phyloP scores from a whole-genome alignment of 2,888 invertebrate species.

The Hipparchia sbordonii region DNA sequence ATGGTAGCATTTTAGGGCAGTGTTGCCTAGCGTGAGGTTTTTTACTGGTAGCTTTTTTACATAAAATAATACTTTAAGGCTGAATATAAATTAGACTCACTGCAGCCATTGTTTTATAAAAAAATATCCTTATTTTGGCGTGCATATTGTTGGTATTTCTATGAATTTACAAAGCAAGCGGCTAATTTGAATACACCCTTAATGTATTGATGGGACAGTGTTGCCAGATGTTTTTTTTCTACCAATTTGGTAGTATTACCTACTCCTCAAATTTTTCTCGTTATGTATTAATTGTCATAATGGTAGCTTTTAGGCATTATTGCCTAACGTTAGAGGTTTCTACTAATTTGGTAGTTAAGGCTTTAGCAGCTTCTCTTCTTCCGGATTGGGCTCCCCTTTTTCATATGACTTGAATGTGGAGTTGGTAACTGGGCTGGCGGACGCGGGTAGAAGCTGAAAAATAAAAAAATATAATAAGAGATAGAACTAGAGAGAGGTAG shows the following conservation, averaged over 20 bases:
- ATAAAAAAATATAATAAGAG: not conserved
- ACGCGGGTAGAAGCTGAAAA: slow-evolving; percentile 57
- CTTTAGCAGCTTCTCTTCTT: slow-evolving; percentile 68
- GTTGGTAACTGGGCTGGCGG: slow-evolving; percentile 62
- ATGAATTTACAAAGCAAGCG: too few relatives aligned
- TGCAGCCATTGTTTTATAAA: not conserved
- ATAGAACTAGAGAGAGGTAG: too few relatives aligned
- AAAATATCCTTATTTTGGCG: too few relatives aligned
- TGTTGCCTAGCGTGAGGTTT: slow-evolving; percentile 43
- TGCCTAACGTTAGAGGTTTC: slow-evolving; percentile 44
- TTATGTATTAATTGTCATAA: slow-evolving; percentile 19
- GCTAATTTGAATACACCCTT: not conserved
- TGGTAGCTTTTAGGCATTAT: slow-evolving; percentile 31
- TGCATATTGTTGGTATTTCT: too few relatives aligned
- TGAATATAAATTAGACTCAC: not conserved
- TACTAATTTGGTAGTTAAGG: slow-evolving; percentile 53
- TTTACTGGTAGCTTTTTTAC: slow-evolving; percentile 44
- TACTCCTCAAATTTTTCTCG: not conserved
- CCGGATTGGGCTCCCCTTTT: slow-evolving; percentile 51
- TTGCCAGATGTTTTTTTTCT: not conserved
- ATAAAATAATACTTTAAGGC: not conserved
- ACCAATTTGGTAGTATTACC: not conserved
- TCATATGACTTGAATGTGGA: slow-evolving; percentile 58
- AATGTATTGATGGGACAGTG: not conserved
- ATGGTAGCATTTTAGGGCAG: slow-evolving; percentile 28